Conservation (phyloP, 1,140 invertebrate genomes). For the Trichonephila inaurata region DNA sequence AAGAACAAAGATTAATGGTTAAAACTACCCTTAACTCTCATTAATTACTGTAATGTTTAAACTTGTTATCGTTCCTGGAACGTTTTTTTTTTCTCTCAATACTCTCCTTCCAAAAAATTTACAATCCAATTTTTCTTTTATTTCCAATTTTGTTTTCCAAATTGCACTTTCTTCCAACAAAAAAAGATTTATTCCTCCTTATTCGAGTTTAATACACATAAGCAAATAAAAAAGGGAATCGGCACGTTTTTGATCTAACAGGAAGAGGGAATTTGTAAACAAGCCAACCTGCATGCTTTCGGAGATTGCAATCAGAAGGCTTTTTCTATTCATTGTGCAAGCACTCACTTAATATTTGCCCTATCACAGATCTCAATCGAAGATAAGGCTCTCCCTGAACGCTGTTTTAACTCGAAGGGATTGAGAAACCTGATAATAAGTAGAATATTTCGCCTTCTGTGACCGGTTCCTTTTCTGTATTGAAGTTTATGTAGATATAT, state of each 20-base stretch:
- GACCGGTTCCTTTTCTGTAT: slow-evolving; percentile 51
- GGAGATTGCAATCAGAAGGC: slow-evolving; percentile 48
- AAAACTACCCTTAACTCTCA: neutral
- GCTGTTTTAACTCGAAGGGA: slow-evolving; percentile 56
- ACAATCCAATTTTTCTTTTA: neutral
- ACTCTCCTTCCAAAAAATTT: neutral
- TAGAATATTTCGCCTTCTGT: slow-evolving; percentile 17
- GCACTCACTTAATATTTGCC: slow-evolving; percentile 59
- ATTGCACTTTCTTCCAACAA: neutral
- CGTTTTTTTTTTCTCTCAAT: neutral
- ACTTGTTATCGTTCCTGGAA: neutral
- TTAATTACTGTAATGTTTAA: neutral
- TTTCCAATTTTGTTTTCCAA: neutral
- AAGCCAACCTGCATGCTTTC: slow-evolving; percentile 36
- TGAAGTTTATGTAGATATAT: slow-evolving; percentile 8
- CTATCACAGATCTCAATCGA: slow-evolving; percentile 46
- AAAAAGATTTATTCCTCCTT: neutral
- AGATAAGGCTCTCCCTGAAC: neutral
- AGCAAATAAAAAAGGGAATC: slow-evolving; percentile 46
- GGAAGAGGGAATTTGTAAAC: slow-evolving; percentile 62
- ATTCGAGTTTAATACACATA: slow-evolving; percentile 17
- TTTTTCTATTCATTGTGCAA: slow-evolving; percentile 53
- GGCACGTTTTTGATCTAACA: slow-evolving; percentile 63
- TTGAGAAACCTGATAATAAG: slow-evolving; percentile 54
- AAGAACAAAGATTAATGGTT: neutral